Evolutionary conservation across 2,888 invertebrate species (phyloP).

Genomic region (Electrophaes corylata): DNA sequence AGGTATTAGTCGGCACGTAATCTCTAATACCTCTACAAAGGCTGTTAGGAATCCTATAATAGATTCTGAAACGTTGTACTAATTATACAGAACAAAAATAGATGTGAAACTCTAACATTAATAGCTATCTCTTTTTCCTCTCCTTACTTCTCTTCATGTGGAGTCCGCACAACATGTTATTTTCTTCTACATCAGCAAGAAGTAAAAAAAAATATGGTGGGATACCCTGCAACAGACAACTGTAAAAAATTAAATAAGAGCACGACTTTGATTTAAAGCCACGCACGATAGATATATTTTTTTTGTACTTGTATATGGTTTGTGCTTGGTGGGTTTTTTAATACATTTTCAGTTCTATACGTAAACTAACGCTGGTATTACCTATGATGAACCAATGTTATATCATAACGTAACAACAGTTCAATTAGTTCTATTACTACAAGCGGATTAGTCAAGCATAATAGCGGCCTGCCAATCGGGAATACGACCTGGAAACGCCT

Average conservation of each 20-base stretch:
- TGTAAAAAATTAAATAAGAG: too few relatives aligned
- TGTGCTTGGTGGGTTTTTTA: too few relatives aligned
- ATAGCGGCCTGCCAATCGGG: constrained; percentile 65
- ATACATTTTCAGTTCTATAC: constrained; percentile 8
- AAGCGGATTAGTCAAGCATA: constrained; percentile 65
- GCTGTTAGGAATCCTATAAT: constrained; percentile 29
- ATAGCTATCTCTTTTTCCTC: too few relatives aligned
- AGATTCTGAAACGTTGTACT: constrained; percentile 20
- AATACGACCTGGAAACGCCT: constrained; percentile 57
- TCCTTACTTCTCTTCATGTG: too few relatives aligned
- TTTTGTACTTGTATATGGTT: too few relatives aligned
- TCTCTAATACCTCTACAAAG: constrained; percentile 32
- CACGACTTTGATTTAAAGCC: too few relatives aligned
- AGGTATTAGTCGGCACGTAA: constrained; percentile 25
- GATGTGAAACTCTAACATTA: constrained; percentile 1
- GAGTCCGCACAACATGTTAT: too few relatives aligned
- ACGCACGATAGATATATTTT: too few relatives aligned
- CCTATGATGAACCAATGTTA: constrained; percentile 26
- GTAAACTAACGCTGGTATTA: neutral
- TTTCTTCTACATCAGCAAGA: too few relatives aligned
- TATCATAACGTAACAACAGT: constrained; percentile 54
- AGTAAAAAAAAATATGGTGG: too few relatives aligned
- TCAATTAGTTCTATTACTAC: constrained; percentile 73
- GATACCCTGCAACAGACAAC: too few relatives aligned
- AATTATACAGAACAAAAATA: neutral